Base-by-base conservation (phyloP, 1,140 invertebrate species). In the Caerostris darwini region DNA sequence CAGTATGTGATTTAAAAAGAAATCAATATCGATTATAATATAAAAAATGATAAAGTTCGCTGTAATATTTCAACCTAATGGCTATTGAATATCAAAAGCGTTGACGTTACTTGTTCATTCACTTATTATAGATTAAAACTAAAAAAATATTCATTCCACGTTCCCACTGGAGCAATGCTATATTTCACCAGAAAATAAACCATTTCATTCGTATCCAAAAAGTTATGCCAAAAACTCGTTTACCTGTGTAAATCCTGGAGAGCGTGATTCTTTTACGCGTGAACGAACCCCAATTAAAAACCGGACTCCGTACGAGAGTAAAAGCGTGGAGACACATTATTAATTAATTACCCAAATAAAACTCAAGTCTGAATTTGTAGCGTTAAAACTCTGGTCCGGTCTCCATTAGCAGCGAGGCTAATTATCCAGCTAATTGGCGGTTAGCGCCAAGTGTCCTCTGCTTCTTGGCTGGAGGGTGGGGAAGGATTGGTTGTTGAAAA, bases 321-420 rank as follows among this genome's bases (percentile, higher is more conserved):
- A 82, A 82, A 82, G 34, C 5, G 53, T 8, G 71, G 54, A 82
- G 90, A 91, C 90, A 91, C 82, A 81, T 61, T 91, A 91, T 91
- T 91, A 91, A 91, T 91, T 91, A 91, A 91, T 91, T 91, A 59
- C 54, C 90, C 64, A 77, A 91, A 91, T 81, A 81, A 91, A 91
- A 91, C 57, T 77, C 50, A 90, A 91, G 67, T 77, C 67, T 82
- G 69, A 57, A 81, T 59, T 19, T 53, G 56, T 85, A 57, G 34
- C 67, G 56, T 54, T 91, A 81, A 91, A 91, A 81, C 69, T 10
- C 69, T 58, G 12, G 8, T 12, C 10, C n/a, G 53, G 90, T 82
- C 57, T 81, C 71, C 90, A 91, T 91, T 91, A 91, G 56, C 54
- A 34, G 19, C 59, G 69, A 53, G 71, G 90, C 71, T 82, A 91